phyloP scores from a whole-genome alignment of 1,140 invertebrate genomes.

The Hormaphis cornu region DNA sequence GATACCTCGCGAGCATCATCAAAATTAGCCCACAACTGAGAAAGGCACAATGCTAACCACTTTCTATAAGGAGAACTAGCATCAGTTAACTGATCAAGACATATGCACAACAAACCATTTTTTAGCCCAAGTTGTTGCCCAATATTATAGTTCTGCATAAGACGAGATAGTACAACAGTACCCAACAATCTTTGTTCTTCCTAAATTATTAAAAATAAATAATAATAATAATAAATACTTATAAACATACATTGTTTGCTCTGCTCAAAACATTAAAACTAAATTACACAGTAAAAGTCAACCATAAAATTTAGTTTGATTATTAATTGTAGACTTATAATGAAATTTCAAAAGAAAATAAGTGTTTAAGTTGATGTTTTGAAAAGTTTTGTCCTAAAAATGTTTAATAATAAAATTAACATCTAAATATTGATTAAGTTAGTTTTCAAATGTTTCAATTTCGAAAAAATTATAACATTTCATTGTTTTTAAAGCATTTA shows the following conservation, averaged over 20 bases:
- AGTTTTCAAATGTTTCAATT: too few species aligned
- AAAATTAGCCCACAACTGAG: conserved; percentile 87
- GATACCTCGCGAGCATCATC: conserved; percentile 91
- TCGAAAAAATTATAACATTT: too few species aligned
- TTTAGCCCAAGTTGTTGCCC: conserved; percentile 82
- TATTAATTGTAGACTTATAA: too few species aligned
- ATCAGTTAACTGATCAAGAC: conserved; percentile 68
- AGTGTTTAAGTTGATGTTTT: too few species aligned
- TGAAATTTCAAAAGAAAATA: too few species aligned
- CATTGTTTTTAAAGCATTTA: too few species aligned
- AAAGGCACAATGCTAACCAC: conserved; percentile 89
- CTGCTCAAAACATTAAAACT: too few species aligned
- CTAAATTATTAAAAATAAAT: conserved; percentile 43
- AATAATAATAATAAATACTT: neutral
- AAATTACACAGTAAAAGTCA: too few species aligned
- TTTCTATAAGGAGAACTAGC: conserved; percentile 61
- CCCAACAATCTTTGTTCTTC: conserved; percentile 78
- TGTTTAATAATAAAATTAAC: too few species aligned
- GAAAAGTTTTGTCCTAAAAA: too few species aligned
- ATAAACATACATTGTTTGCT: neutral
- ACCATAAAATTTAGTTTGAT: too few species aligned
- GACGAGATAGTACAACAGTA: conserved; percentile 82
- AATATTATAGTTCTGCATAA: conserved; percentile 76
- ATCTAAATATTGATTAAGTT: too few species aligned
- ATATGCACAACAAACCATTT: conserved; percentile 78